These are phyloP conservation scores for Acrocephalus scirpaceus DNA, from an alignment of 2,797 vertebrate species.

Conservation along the genomic window DNA sequence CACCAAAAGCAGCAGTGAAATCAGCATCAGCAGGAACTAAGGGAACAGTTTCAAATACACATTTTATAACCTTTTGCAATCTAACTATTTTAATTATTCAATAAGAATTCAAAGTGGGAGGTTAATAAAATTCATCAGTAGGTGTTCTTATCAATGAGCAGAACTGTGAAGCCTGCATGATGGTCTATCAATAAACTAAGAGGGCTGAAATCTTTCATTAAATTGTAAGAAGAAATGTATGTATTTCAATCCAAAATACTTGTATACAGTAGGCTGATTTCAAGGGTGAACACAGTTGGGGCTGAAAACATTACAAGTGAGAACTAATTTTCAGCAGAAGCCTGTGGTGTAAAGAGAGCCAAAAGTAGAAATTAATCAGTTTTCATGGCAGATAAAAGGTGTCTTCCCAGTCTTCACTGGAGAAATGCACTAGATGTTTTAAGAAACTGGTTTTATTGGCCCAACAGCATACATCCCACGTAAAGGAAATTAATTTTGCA, in stretches of 20 bases:
- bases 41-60: constrained; percentile 17
- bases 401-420: not conserved
- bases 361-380: constrained; percentile 29
- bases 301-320: constrained; percentile 45
- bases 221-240: constrained; percentile 30
- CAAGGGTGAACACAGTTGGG: constrained; percentile 42
- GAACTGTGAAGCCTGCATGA: constrained; percentile 31
- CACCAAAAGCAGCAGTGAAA: constrained; percentile 21
- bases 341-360: constrained; percentile 14
- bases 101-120: constrained; percentile 63
- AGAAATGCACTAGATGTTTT: not conserved
- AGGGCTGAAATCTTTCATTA: constrained; percentile 47
- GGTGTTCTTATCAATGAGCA: constrained; percentile 65
- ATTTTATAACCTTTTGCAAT: constrained; percentile 18
- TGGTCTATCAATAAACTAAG: constrained; percentile 55
- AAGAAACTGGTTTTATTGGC: not conserved
- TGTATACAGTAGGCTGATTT: constrained; percentile 47
- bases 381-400: constrained; percentile 17
- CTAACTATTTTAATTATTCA: constrained; percentile 66
- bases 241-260: constrained; percentile 36
- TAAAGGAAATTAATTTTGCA: not conserved
- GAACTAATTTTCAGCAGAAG: constrained; percentile 48
- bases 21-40: constrained; percentile 1
- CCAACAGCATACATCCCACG: not conserved
- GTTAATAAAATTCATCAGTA: constrained; percentile 69